Conservation (phyloP, 2,888 invertebrate species). For the Dryobotodes eremita region DNA sequence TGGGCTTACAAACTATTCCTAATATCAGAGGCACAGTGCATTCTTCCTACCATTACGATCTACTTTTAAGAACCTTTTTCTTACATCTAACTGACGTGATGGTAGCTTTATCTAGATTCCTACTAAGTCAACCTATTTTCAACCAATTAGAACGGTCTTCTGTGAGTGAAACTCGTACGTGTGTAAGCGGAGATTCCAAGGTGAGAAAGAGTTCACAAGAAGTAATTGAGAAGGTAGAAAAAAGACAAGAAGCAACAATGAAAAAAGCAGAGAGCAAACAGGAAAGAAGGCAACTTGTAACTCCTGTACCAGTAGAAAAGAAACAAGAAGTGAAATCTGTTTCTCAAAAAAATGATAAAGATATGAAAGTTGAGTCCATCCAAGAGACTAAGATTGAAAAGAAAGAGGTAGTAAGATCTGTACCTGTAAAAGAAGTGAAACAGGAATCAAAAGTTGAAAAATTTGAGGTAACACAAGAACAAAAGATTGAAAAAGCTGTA, state of each 20-base stretch:
- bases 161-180: slow-evolving; percentile 27
- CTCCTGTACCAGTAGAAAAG: slow-evolving; percentile 54
- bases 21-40: slow-evolving; percentile 80
- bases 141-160: slow-evolving; percentile 33
- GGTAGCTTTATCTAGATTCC: slow-evolving; percentile 85
- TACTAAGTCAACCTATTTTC: slow-evolving; percentile 78
- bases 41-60: slow-evolving; percentile 80
- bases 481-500: slow-evolving; percentile 54
- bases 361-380: slow-evolving; percentile 39
- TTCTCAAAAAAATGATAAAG: slow-evolving; percentile 51
- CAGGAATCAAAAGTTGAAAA: slow-evolving; percentile 44
- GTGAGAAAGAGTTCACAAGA: slow-evolving; percentile 45
- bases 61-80: slow-evolving; percentile 86
- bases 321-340: slow-evolving; percentile 54
- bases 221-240: slow-evolving; percentile 29
- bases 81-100: slow-evolving; percentile 87
- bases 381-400: slow-evolving; percentile 62
- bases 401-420: slow-evolving; percentile 51
- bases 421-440: slow-evolving; percentile 54
- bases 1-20: slow-evolving; percentile 85
- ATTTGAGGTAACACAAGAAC: slow-evolving; percentile 35
- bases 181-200: slow-evolving; percentile 24
- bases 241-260: slow-evolving; percentile 34
- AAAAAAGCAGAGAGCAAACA: slow-evolving; percentile 49
- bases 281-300: slow-evolving; percentile 31